A percentile compares a stretch with the other conserved stretches of the same genome.
Conservation (phyloP, 1,140 invertebrate species). For the Linepithema humile region DNA sequence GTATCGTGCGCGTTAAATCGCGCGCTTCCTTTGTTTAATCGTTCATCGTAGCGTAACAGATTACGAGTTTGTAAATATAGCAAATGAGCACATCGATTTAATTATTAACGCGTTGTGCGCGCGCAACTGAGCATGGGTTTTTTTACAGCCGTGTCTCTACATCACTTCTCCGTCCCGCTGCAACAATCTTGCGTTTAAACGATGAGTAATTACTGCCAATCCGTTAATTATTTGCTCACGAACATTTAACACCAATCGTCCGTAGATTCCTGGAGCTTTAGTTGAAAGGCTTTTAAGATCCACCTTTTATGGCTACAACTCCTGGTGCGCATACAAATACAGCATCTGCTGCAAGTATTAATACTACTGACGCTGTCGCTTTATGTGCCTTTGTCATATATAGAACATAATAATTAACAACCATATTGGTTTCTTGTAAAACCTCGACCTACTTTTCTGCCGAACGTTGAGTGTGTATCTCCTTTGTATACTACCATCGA, state of each 20-base stretch:
- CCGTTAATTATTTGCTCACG: not conserved
- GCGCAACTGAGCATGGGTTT: slow-evolving; percentile 39
- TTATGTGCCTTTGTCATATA: slow-evolving; percentile 11
- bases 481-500: slow-evolving; percentile 30
- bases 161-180: slow-evolving; percentile 8
- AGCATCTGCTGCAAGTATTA: slow-evolving; percentile 6
- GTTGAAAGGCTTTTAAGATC: not conserved
- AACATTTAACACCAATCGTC: not conserved
- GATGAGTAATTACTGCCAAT: not conserved
- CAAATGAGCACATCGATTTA: slow-evolving; percentile 54
- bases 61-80: slow-evolving; percentile 56
- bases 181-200: slow-evolving; percentile 12
- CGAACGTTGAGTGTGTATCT: slow-evolving; percentile 32
- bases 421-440: slow-evolving; percentile 55
- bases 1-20: slow-evolving; percentile 1
- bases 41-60: slow-evolving; percentile 46
- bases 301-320: not conserved
- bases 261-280: not conserved
- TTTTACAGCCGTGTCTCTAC: slow-evolving; percentile 3
- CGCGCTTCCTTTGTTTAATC: slow-evolving; percentile 43
- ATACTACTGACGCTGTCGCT: slow-evolving; percentile 4
- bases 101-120: slow-evolving; percentile 54
- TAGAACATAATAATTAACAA: slow-evolving; percentile 47
- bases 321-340: not conserved
- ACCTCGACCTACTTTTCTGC: slow-evolving; percentile 48